These are phyloP conservation scores for Geopemphigus sp. DNA, from an alignment of 1,140 invertebrate species.

Conservation along the genomic window DNA sequence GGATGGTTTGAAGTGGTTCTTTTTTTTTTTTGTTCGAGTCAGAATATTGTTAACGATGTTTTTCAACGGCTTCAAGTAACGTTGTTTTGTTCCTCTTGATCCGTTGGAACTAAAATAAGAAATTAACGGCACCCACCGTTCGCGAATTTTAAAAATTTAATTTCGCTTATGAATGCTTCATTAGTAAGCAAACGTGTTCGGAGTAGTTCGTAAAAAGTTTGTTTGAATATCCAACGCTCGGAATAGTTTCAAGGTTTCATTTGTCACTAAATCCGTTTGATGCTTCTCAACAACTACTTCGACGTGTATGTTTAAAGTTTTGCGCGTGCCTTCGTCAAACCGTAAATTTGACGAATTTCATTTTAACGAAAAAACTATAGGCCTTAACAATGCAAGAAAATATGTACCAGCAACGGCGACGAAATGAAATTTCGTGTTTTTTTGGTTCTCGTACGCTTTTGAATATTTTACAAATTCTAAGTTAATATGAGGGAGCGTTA, in stretches of 20 bases:
- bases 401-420: too few relatives aligned
- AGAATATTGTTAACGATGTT: background rate
- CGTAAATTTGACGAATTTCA: slow-evolving; percentile 4
- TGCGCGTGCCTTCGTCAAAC: background rate
- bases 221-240: background rate
- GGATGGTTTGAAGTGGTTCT: too few relatives aligned
- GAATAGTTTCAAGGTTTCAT: background rate
- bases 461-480: background rate
- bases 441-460: background rate
- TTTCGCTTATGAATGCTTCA: background rate
- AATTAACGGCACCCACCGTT: background rate
- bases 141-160: background rate
- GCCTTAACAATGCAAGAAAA: too few relatives aligned
- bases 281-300: background rate
- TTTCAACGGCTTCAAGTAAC: background rate
- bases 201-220: slow-evolving; percentile 5
- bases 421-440: background rate
- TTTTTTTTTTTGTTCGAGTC: background rate
- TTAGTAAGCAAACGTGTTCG: slow-evolving; percentile 4
- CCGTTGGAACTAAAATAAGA: background rate
- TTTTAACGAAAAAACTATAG: too few relatives aligned
- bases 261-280: slow-evolving; percentile 1
- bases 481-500: too few relatives aligned
- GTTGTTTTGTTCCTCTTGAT: background rate
- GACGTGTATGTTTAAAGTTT: background rate